Evolutionary conservation across 2,888 invertebrate species (phyloP), one percentile per base, ranked within the genome.

Genomic region (Scrobipalpa costella): DNA sequence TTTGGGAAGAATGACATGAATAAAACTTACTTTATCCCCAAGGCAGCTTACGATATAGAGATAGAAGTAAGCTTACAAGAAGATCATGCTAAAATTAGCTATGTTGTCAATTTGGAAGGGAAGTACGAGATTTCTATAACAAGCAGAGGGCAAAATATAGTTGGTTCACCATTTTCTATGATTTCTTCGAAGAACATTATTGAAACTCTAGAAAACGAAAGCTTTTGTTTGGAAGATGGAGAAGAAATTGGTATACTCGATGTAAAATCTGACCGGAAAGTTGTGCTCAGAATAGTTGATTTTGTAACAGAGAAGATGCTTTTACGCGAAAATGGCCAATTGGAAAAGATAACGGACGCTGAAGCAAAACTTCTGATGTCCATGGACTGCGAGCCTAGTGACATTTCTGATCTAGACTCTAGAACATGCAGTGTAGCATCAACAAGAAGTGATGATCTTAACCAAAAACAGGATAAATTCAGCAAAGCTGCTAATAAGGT

Each of bases 81-180:
- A 33, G 93, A 93, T 67, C 86, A 93, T 69, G 86, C 86, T 0
- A 93, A 90, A 81, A 80, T 94, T 49, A 83, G 84, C 47, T 94
- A 93, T 67, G 78, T 81, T 1, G 92, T 93, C 0, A 85, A 80
- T 55, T 78, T 86, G 66, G 87, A 89, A 72, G 94, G 94, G 2
- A 89, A 90, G 73, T 92, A 94, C 73, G 92, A 93, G 79, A 84
- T 94, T 44, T 92, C 88, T 36, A 86, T 94, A 52, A 92, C 92
- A 15, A 92, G 91, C 63, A 88, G 92, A 75, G 93, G 93, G 0
- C 90, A 91, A 73, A 86, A 89, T 71, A 85, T 93, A 49, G 88
- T 90, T 38, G 94, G 94, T n/a, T 94, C 94, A 21, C 94, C 94
- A 0, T 94, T 91, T 72, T 78, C 78, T 62, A 84, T 93, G 3